Conservation (phyloP, 2,113 vertebrate species). For the Chionis minor region DNA sequence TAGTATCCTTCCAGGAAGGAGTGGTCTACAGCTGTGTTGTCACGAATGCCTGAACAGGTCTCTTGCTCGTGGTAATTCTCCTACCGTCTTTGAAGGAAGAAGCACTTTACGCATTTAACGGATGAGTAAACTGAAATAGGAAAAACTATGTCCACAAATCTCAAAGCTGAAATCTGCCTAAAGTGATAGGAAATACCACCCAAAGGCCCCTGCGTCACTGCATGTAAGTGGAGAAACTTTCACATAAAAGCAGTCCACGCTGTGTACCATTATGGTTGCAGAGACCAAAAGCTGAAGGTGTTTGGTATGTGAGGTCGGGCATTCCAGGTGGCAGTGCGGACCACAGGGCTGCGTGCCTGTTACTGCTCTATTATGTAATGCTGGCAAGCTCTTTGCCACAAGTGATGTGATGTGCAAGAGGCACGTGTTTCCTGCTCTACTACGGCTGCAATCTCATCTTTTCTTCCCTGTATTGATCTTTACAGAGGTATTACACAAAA, state of each 20-base stretch:
- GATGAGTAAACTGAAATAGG: neutral
- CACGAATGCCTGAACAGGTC: neutral
- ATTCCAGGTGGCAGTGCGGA: neutral
- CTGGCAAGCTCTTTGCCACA: neutral
- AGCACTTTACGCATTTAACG: neutral
- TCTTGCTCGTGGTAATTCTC: neutral
- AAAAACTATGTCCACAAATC: neutral
- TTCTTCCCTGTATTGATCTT: neutral
- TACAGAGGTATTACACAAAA: neutral
- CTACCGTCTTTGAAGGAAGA: neutral
- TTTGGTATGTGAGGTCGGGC: neutral
- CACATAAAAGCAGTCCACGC: neutral
- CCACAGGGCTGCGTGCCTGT: neutral
- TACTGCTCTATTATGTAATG: neutral
- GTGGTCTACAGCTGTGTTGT: neutral
- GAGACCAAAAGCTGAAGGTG: neutral
- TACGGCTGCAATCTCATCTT: neutral
- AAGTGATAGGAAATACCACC: neutral
- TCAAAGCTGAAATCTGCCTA: neutral
- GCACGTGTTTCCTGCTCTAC: neutral
- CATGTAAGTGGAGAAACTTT: neutral
- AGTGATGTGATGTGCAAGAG: neutral
- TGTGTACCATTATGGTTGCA: neutral
- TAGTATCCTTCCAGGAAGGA: neutral
- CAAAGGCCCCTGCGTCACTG: neutral